Conservation (phyloP, 2,113 vertebrate species). For the Electrona antarctica region DNA sequence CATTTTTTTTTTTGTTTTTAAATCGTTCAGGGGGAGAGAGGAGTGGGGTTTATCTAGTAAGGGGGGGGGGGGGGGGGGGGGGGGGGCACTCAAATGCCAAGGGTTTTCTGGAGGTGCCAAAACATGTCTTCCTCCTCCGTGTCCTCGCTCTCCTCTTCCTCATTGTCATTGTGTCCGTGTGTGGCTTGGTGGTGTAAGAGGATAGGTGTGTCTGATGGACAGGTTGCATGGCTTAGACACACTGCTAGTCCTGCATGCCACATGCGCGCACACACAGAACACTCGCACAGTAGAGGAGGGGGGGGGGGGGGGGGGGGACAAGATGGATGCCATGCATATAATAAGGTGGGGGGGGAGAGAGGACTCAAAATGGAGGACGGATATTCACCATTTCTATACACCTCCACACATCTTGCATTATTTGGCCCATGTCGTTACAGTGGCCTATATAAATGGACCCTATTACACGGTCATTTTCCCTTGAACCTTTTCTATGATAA, state of each 20-base stretch:
- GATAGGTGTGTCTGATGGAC: constrained; percentile 38
- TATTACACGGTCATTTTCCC: neutral
- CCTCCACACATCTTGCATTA: neutral
- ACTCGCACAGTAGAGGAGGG: constrained; percentile 10
- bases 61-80: constrained; percentile 5
- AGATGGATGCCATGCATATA: constrained; percentile 22
- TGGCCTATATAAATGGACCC: constrained; percentile 16
- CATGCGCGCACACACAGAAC: neutral
- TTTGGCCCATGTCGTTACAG: neutral
- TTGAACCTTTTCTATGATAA: neutral
- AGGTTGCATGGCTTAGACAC: constrained; percentile 30
- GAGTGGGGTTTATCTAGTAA: neutral
- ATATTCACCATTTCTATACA: neutral
- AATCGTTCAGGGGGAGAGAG: neutral
- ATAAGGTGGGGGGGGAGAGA: neutral
- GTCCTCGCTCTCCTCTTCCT: constrained; percentile 31
- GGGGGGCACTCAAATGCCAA: constrained; percentile 50
- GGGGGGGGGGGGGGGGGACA: constrained; percentile 20
- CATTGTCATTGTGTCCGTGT: constrained; percentile 42
- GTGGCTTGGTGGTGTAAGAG: constrained; percentile 38
- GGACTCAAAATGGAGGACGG: constrained; percentile 7
- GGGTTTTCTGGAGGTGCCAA: constrained; percentile 68
- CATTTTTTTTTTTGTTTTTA: neutral
- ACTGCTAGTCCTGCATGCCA: constrained; percentile 20
- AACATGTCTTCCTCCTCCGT: constrained; percentile 41